Base-by-base conservation (phyloP, 2,888 invertebrate species). In the Oasisia sp. region DNA sequence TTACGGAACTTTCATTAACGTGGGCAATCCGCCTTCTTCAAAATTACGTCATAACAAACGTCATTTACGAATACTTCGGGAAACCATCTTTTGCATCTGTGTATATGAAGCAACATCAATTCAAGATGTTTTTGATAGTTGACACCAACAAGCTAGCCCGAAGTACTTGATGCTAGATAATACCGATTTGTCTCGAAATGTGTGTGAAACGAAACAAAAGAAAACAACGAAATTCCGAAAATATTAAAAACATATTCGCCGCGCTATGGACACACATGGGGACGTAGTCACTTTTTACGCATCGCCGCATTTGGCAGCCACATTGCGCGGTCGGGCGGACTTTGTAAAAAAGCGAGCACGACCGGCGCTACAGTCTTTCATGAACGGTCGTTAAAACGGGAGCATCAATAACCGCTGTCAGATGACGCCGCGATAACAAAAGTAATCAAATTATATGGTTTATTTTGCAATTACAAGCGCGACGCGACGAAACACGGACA, bases 391-490 rank as follows among this genome's bases (percentile, higher is more conserved):
- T 74, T 74, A 74, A 74, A 74, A 74, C 74, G 27, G 74, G 27
- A 1, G 74, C 74, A 74, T 74, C 74, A 74, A 74, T 74, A 74
- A 74, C 74, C 27, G 74, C n/a, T 74, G 74, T 74, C 74, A 74
- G 74, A 74, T 74, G 74, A 27, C 74, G 74, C 19, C 19, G 27
- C 19, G 74, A 74, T 74, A 74, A 74, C 74, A 74, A 74, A 74
- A 74, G 74, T 74, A 74, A 74, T 74, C 74, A 74, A 74, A 74
- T 74, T 74, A 74, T 74, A 74, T 74, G 74, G 74, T 74, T 74
- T 74, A 74, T 74, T 74, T 74, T 74, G 74, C 74, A 74, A 74
- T 74, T 74, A 74, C 74, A 74, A 74, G 27, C n/a, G 27, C 74
- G 27, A 74, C 5, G 74, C 74, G 19, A n/a, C 74, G 74, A 5